phyloP scores from a whole-genome alignment of 2,888 invertebrate species.

The Dryadula phaetusa region DNA sequence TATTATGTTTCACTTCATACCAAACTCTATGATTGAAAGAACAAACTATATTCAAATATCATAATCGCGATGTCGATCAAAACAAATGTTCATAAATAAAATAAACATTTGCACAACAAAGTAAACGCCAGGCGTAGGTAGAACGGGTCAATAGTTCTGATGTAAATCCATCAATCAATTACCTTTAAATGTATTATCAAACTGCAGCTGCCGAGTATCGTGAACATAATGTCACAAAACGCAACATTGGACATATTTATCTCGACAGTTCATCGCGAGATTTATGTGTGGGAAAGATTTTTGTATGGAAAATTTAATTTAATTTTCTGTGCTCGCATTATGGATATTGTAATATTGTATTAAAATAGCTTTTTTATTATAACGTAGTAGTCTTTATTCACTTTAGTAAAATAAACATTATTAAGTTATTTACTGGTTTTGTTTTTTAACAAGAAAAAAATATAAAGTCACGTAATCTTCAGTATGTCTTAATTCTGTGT shows the following conservation, averaged over 20 bases:
- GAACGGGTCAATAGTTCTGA: not conserved
- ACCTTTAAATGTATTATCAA: slow-evolving; percentile 43
- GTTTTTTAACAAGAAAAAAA: no score
- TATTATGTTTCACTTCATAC: not conserved
- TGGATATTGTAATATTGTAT: not conserved
- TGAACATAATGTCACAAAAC: slow-evolving; percentile 32
- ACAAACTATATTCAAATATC: not conserved
- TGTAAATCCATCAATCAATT: slow-evolving; percentile 41
- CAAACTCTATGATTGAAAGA: not conserved
- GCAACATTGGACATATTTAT: slow-evolving; percentile 42
- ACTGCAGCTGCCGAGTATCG: slow-evolving; percentile 32
- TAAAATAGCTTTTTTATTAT: not conserved
- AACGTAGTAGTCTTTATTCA: not conserved
- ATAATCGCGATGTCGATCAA: not conserved
- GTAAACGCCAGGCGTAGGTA: not conserved
- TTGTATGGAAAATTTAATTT: slow-evolving; percentile 38
- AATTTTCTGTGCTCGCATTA: slow-evolving; percentile 29
- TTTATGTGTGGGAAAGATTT: slow-evolving; percentile 40
- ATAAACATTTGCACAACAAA: slow-evolving; percentile 6
- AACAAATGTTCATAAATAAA: not conserved
- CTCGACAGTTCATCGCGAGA: slow-evolving; percentile 40
- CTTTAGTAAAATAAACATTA: slow-evolving; percentile 7
- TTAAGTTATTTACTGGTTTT: no score
- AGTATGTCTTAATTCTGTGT: no score
- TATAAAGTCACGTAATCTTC: no score